phyloP scores from a whole-genome alignment of 2,888 invertebrate genomes.

The Drosophila imparisetae region DNA sequence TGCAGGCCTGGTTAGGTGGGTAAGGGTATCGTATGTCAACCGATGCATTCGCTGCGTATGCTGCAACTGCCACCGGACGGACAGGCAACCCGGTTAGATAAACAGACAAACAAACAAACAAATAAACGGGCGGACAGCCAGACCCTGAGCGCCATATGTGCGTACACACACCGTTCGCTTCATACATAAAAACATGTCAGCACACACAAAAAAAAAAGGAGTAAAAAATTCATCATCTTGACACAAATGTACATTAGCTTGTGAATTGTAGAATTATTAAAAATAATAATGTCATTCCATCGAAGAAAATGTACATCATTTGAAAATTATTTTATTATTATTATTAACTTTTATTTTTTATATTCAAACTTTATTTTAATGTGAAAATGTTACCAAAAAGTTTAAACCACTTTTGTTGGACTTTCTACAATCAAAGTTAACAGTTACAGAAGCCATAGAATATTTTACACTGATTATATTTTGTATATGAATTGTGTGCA shows the following conservation, averaged over 20 bases:
- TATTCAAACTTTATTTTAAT: background rate
- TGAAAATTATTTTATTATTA: background rate
- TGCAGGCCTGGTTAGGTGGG: conserved; percentile 38
- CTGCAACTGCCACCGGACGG: conserved; percentile 23
- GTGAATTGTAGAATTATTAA: background rate
- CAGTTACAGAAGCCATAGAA: background rate
- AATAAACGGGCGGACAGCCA: conserved; percentile 41
- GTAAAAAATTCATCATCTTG: background rate
- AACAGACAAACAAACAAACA: conserved; percentile 34
- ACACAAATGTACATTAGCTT: background rate
- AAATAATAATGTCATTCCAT: background rate
- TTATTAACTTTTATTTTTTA: background rate
- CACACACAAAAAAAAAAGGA: background rate
- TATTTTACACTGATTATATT: background rate
- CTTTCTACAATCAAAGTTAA: background rate
- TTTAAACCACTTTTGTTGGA: background rate
- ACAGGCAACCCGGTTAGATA: conserved; percentile 46
- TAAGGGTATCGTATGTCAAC: conserved; percentile 71
- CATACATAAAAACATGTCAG: conserved; percentile 37
- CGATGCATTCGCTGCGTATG: conserved; percentile 63
- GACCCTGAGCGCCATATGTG: conserved; percentile 67
- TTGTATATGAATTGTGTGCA: background rate
- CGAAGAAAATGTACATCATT: background rate
- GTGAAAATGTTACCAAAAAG: accelerated
- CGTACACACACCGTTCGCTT: conserved; percentile 41